A percentile compares a stretch with the other conserved stretches of the same genome.
Conservation (phyloP, 2,797 vertebrate genomes). For the Anguilla obscura region DNA sequence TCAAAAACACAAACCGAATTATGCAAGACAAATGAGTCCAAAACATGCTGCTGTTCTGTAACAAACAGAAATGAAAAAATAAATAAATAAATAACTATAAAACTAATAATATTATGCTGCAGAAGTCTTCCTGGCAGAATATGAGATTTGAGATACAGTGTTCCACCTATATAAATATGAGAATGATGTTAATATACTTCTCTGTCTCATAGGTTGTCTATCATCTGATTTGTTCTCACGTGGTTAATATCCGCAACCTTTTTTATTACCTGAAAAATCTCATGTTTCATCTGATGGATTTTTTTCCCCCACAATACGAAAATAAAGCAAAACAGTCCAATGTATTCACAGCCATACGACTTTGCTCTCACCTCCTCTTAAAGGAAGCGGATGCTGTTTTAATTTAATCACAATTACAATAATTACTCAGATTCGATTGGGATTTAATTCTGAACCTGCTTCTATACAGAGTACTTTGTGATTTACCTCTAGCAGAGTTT, state of each 20-base stretch:
- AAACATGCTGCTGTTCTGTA: not conserved
- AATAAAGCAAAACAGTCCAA: not conserved
- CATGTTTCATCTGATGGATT: not conserved
- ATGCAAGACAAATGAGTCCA: not conserved
- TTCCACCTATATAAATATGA: not conserved
- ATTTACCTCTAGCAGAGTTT: not conserved
- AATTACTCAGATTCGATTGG: not conserved
- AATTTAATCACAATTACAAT: conserved; percentile 11
- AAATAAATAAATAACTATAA: not conserved
- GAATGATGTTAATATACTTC: not conserved
- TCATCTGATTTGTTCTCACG: conserved; percentile 15
- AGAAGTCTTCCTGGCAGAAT: not conserved
- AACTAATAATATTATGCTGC: not conserved
- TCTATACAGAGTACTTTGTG: not conserved
- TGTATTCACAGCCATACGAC: not conserved
- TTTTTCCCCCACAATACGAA: not conserved
- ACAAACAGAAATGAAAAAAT: conserved; percentile 5
- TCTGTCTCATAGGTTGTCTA: not conserved
- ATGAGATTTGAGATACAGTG: not conserved
- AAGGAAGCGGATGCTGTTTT: not conserved
- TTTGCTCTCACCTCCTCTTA: not conserved
- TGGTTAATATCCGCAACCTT: conserved; percentile 6
- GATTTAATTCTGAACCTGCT: not conserved
- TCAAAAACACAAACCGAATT: conserved; percentile 26
- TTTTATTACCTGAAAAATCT: not conserved